Conservation (phyloP, 2,113 vertebrate species). For the Vimba vimba region DNA sequence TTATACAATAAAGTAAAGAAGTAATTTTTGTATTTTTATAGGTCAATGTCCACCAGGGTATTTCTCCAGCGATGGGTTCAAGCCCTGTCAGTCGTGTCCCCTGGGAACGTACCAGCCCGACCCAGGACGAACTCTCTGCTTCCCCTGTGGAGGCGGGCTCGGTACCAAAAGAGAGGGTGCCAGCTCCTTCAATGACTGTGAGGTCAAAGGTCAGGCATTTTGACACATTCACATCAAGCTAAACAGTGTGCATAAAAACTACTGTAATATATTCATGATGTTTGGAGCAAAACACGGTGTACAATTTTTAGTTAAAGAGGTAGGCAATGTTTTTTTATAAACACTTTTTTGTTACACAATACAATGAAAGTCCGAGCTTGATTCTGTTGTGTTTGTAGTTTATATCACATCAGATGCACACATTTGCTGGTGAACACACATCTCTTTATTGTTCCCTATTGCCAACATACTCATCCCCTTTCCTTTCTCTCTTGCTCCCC, state of each 20-base stretch:
- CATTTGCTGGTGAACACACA: too few species aligned
- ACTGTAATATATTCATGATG: neutral
- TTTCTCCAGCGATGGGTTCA: conserved; percentile 90
- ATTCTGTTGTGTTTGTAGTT: too few species aligned
- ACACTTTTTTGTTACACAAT: too few species aligned
- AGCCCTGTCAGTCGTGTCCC: conserved; percentile 89
- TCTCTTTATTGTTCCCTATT: too few species aligned
- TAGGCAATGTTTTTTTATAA: too few species aligned
- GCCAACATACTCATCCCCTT: too few species aligned
- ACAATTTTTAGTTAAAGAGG: neutral
- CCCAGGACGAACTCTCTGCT: conserved; percentile 88
- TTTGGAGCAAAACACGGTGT: neutral
- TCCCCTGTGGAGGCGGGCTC: conserved; percentile 92
- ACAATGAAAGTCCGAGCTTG: too few species aligned
- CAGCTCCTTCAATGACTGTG: conserved; percentile 94
- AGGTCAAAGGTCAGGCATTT: conserved; percentile 86
- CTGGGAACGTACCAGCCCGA: conserved; percentile 92
- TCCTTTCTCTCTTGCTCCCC: too few species aligned
- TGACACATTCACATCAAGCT: neutral
- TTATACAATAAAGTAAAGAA: too few species aligned
- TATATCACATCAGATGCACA: too few species aligned
- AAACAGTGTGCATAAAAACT: neutral
- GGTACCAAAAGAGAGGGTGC: conserved; percentile 90
- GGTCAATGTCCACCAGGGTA: conserved; percentile 92
- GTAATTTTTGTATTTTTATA: conserved; percentile 59